Conservation (phyloP, 2,797 vertebrate species). For the Clarias pachynema region DNA sequence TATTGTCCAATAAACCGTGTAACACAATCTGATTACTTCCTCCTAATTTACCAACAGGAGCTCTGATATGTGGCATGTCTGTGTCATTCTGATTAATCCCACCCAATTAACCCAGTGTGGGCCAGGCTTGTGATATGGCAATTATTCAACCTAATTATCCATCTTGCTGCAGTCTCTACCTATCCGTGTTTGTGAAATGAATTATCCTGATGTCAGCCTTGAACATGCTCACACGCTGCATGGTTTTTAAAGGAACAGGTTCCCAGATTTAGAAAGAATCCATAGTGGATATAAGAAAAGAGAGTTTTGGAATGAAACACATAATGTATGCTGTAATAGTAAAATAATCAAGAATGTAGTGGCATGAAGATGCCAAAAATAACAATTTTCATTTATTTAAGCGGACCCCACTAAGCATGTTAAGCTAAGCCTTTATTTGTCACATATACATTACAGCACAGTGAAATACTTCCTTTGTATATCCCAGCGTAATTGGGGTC, state of each 20-base stretch:
- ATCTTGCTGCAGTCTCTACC: slow-evolving; percentile 24
- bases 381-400: not conserved
- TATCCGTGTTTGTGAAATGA: slow-evolving; percentile 24
- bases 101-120: slow-evolving; percentile 35
- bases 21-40: slow-evolving; percentile 28
- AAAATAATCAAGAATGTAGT: not conserved
- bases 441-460: too few relatives aligned
- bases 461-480: too few relatives aligned
- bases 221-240: not conserved
- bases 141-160: slow-evolving; percentile 33
- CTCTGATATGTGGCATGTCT: slow-evolving; percentile 25
- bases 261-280: not conserved
- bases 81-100: slow-evolving; percentile 43
- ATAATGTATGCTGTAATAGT: not conserved
- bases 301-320: not conserved
- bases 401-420: too few relatives aligned
- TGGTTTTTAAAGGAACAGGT: not conserved
- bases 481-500: too few relatives aligned
- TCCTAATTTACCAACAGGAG: slow-evolving; percentile 21
- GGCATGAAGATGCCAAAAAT: not conserved
- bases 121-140: slow-evolving; percentile 27
- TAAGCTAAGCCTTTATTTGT: too few relatives aligned
- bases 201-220: slow-evolving; percentile 7
- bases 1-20: slow-evolving; percentile 10
- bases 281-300: not conserved